A percentile compares a stretch with the other conserved stretches of the same genome.
Conservation (phyloP, 1,140 invertebrate species). For the Triops longicaudatus region DNA sequence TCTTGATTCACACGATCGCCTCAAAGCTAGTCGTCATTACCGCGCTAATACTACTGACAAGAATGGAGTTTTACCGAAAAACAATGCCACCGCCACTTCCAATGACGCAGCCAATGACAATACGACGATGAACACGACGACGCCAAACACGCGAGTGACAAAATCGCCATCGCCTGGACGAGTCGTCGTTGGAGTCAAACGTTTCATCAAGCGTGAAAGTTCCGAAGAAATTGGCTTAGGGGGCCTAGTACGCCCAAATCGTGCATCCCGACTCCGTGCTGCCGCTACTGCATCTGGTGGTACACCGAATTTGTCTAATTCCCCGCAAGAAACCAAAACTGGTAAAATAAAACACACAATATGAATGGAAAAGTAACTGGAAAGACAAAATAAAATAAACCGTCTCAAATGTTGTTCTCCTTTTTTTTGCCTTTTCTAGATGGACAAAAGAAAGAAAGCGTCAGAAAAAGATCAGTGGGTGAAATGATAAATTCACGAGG, state of each 20-base stretch:
- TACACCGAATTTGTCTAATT: neutral
- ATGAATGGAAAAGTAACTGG: too few species aligned
- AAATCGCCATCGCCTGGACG: neutral
- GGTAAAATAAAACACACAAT: neutral
- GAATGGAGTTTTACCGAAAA: neutral
- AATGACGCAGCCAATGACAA: neutral
- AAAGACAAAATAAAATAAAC: neutral
- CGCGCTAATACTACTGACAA: neutral
- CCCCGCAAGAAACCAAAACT: neutral
- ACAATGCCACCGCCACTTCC: neutral
- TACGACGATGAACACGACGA: neutral
- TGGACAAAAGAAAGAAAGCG: constrained; percentile 5
- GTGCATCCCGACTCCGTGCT: constrained; percentile 33
- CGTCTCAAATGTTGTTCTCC: neutral
- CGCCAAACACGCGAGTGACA: neutral
- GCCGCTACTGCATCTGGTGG: constrained; percentile 30
- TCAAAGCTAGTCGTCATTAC: neutral
- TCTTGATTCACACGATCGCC: neutral
- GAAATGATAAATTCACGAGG: neutral
- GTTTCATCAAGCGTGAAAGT: constrained; percentile 29
- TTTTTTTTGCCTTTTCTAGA: constrained; percentile 9
- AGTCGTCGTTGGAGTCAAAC: constrained; percentile 4
- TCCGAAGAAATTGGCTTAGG: constrained; percentile 29
- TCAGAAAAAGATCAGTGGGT: neutral
- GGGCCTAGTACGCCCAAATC: constrained; percentile 32